phyloP scores from a whole-genome alignment of 1,140 invertebrate species.

The Elymnias hypermnestra region DNA sequence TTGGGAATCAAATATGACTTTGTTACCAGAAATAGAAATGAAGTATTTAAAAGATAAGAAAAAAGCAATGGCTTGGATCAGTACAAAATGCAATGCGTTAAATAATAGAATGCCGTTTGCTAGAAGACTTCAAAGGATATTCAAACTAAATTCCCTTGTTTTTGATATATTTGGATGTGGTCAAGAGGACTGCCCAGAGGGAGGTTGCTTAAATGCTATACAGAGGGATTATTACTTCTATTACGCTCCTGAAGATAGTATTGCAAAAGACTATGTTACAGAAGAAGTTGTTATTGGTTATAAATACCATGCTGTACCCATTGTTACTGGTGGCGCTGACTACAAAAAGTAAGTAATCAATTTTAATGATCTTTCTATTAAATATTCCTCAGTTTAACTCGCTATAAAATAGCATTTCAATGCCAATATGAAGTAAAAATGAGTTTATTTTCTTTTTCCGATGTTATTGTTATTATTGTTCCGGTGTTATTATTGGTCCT shows the following conservation, averaged over 20 bases:
- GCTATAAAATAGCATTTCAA: no score
- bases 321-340: conserved; percentile 67
- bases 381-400: no score
- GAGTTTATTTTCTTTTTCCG: no score
- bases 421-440: no score
- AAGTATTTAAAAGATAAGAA: conserved; percentile 42
- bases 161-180: conserved; percentile 86
- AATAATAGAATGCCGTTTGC: conserved; percentile 77
- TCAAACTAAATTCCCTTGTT: conserved; percentile 49
- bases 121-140: conserved; percentile 73
- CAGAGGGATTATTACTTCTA: conserved; percentile 81
- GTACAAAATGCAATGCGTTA: conserved; percentile 76
- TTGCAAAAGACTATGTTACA: conserved; percentile 79
- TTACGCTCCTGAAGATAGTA: conserved; percentile 80
- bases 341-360: conserved; percentile 41
- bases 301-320: conserved; percentile 70
- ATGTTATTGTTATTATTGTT: no score
- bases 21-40: conserved; percentile 21
- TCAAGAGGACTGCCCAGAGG: conserved; percentile 36
- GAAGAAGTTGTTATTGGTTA: conserved; percentile 78
- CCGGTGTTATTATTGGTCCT: no score
- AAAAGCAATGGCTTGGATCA: conserved; percentile 78
- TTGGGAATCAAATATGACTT: conserved; percentile 29
- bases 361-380: conserved; percentile 6
- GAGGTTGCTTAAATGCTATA: conserved; percentile 59